Percentiles rank a stretch among this genome's conserved stretches.
Conservation (phyloP, 2,888 invertebrate genomes). For the Eupithecia inturbata region DNA sequence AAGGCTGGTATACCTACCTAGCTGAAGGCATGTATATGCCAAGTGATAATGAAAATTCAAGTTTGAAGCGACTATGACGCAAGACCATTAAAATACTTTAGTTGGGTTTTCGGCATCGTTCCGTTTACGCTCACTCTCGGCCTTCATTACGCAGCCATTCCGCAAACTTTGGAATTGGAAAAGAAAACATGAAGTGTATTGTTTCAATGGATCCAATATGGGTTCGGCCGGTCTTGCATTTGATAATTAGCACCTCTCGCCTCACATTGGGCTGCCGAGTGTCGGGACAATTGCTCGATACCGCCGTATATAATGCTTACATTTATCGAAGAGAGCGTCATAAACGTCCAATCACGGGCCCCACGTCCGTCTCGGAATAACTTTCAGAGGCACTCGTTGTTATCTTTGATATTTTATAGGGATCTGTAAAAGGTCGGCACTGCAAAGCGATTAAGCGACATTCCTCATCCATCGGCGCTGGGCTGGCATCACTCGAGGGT, state of each 20-base stretch:
- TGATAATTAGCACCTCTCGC: conserved; percentile 81
- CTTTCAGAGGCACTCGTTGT: conserved; percentile 76
- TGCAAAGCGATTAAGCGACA: conserved; percentile 79
- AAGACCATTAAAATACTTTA: conserved; percentile 82
- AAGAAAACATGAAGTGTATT: conserved; percentile 80
- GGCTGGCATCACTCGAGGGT: conserved; percentile 50
- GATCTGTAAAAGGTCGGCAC: conserved; percentile 82
- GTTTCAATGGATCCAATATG: conserved; percentile 83
- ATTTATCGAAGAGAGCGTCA: conserved; percentile 75
- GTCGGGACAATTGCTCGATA: conserved; percentile 64
- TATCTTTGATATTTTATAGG: conserved; percentile 84
- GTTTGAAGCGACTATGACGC: conserved; percentile 82
- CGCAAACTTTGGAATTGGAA: conserved; percentile 82
- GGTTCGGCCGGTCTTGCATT: conserved; percentile 79
- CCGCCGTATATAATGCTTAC: conserved; percentile 67
- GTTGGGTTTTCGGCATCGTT: conserved; percentile 81
- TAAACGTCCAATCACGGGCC: conserved; percentile 78
- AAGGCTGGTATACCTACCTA: conserved; percentile 71
- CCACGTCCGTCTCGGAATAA: conserved; percentile 66
- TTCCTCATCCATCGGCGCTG: conserved; percentile 64
- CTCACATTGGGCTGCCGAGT: conserved; percentile 53
- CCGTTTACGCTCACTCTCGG: conserved; percentile 80
- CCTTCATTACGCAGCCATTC: conserved; percentile 83
- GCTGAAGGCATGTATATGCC: conserved; percentile 66
- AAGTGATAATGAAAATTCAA: conserved; percentile 85